phyloP scores from a whole-genome alignment of 2,113 vertebrate genomes.

The Paradisaea rubra region DNA sequence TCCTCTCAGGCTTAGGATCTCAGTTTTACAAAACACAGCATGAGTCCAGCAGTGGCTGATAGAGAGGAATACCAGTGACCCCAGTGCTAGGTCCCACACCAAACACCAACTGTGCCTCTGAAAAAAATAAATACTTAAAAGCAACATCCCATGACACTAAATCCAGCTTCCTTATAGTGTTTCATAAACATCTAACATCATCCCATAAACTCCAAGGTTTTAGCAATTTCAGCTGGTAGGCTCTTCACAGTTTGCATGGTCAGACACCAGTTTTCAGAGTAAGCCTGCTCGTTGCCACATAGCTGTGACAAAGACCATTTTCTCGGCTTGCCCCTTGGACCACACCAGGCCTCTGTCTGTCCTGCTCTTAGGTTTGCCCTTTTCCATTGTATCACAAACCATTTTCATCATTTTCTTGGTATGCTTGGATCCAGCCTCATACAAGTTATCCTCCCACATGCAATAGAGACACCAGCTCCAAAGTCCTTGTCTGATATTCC shows the following conservation, averaged over 20 bases:
- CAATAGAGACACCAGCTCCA: not conserved
- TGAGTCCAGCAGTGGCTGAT: rapidly evolving
- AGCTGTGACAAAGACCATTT: rapidly evolving
- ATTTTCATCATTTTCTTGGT: not conserved
- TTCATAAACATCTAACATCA: not conserved
- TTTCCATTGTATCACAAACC: not conserved
- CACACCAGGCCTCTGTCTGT: not conserved
- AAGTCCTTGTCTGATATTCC: not conserved
- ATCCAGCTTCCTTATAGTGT: not conserved
- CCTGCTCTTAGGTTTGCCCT: not conserved
- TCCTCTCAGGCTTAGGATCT: not conserved
- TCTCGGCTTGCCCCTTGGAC: not conserved
- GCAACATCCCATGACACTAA: not conserved
- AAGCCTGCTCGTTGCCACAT: not conserved
- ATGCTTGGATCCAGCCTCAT: not conserved
- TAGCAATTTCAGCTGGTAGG: not conserved
- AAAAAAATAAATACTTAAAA: not conserved
- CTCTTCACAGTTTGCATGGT: not conserved
- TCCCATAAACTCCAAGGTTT: not conserved
- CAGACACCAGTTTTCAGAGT: not conserved
- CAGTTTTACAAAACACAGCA: not conserved
- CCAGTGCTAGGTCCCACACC: not conserved
- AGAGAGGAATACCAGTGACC: not conserved
- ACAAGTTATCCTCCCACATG: not conserved
- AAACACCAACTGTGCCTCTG: not conserved